Base-by-base conservation (phyloP, 2,888 invertebrate genomes). In the Heterodera filipjevi region DNA sequence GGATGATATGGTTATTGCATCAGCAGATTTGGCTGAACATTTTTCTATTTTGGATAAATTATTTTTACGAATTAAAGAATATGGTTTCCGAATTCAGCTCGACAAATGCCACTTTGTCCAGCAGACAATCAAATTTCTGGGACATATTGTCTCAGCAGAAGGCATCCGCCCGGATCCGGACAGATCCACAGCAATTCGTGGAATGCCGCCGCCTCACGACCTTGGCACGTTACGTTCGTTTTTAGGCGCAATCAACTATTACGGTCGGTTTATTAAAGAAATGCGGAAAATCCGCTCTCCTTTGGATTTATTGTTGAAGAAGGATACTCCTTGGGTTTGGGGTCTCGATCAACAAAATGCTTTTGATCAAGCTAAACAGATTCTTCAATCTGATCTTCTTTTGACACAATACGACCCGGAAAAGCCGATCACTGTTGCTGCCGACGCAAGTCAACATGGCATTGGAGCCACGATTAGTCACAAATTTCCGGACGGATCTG, bases 401-500 rank as follows among this genome's bases (percentile, higher is more conserved):
- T n/a, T n/a, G n/a, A n/a, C n/a, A 16, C 87, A 90, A 78, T 90
- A 85, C 81, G 86, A 90, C 71, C 86, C 86, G 1, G 75, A 53
- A n/a, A 76, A 83, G 33, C 85, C 84, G 35, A 66, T 90, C 8
- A 80, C 83, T 32, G 76, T 91, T 3, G 86, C 90, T 0, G 87
- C 89, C 64, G 90, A 91, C 84, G 90, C 90, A 0, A 89, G 88
- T 16, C 86, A 87, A 16, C 82, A 84, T 83, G 82, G 90, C 84
- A 80, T 85, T 89, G 75, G 86, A 86, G 49, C 88, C 82, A 84
- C 85, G 3, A 77, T 84, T 22, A 22, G 46, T 19, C 84, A 82
- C 76, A 68, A 83, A 81, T 79, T 80, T 81, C 78, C 89, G 81
- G 74, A 86, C 86, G 78, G 87, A 79, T 30, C 86, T 71, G 81